These are phyloP conservation scores for Caenorhabditis brenneri DNA, from an alignment of 1,140 invertebrate species.

Conservation along the genomic window DNA sequence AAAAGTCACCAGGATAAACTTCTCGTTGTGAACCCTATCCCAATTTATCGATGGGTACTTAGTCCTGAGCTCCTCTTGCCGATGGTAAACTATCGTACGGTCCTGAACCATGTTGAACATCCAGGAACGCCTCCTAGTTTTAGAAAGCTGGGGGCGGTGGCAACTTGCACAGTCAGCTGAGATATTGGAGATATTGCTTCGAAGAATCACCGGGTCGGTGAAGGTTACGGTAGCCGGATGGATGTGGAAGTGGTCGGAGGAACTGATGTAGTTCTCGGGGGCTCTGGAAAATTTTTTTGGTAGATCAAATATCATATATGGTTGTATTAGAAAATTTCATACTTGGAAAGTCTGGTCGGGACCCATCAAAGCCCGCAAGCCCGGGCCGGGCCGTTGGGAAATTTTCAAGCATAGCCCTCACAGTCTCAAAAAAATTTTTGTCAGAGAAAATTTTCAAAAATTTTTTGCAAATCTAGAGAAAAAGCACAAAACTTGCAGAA, in stretches of 20 bases:
- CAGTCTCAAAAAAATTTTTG: too few relatives aligned
- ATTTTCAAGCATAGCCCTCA: too few relatives aligned
- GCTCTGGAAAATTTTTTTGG: neutral
- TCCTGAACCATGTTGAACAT: neutral
- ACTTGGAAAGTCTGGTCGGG: too few relatives aligned
- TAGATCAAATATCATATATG: too few relatives aligned
- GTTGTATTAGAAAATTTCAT: too few relatives aligned
- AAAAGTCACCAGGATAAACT: conserved; percentile 65
- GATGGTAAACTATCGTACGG: neutral
- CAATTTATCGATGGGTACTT: conserved; percentile 61
- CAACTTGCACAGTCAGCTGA: neutral
- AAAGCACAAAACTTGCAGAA: too few relatives aligned
- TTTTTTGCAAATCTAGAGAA: too few relatives aligned
- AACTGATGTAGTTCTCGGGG: neutral
- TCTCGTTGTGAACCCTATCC: conserved; percentile 54
- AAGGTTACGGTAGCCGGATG: neutral
- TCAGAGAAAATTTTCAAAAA: too few relatives aligned
- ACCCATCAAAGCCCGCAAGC: too few relatives aligned
- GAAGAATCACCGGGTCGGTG: neutral
- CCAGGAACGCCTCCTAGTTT: neutral
- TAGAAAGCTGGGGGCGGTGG: neutral
- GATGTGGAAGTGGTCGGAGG: neutral
- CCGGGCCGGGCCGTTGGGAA: too few relatives aligned
- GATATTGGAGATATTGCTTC: neutral
- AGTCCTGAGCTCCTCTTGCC: neutral